Evolutionary conservation across 2,797 vertebrate genomes (phyloP), one percentile per base, ranked within the genome.

Genomic region (Ibycter americanus): DNA sequence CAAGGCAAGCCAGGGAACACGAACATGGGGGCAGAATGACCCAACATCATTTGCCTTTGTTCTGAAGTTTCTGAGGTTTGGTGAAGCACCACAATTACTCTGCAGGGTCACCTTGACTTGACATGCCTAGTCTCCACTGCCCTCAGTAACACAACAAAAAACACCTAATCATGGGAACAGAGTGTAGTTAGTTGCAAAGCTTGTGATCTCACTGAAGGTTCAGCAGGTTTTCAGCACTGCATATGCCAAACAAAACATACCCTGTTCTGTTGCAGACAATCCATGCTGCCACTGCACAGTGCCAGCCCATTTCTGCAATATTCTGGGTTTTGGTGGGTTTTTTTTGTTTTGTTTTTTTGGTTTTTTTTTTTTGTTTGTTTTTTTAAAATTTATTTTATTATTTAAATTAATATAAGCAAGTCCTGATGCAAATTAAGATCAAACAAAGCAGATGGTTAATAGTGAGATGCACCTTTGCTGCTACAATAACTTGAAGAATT

Each of bases 311-410:
- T 89, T 73, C 59, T 88, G 27, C 40, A 94, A 38, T 34, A 58
- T 40, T 67, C 25, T 59, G n/a, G 21, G 3, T 11, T 34, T 61
- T 8, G 15, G 1, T 3, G 3, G 0, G 8, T n/a, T 11, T 47
- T n/a, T 26, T 17, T 29, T 42, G 16, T 42, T 38, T 42, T n/a
- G n/a, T n/a, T n/a, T n/a, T 21, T 36, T 54, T 12, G 12, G 4
- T 12, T 11, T 10, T 34, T 26, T 49, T 25, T 44, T 42, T 40
- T 29, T 18, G 7, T 44, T 44, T 44, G n/a, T n/a, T n/a, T n/a
- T n/a, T n/a, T n/a, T n/a, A n/a, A n/a, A n/a, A 42, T 42, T 42
- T 42, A 17, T 55, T 67, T 51, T n/a, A 38, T 71, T 59, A 15
- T 84, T 83, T 79, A 79, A 44, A 67, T 6, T 1, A 77, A 59